Conservation (phyloP, 2,888 invertebrate genomes). For the Brenthis daphne region DNA sequence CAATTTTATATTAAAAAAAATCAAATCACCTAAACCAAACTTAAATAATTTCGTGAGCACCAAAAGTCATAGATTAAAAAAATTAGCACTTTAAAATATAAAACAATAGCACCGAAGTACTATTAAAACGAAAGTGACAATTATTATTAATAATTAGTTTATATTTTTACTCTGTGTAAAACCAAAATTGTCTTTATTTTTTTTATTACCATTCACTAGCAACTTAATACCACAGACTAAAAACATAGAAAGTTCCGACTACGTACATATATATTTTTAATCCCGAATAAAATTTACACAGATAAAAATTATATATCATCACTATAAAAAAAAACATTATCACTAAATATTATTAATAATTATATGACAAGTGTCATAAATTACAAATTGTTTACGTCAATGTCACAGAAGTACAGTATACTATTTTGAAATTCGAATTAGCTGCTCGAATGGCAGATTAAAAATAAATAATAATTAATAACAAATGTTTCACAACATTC, state of each 20-base stretch:
- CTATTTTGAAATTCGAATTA: background rate
- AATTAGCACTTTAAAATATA: constrained; percentile 13
- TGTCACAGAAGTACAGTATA: background rate
- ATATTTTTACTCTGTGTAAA: constrained; percentile 11
- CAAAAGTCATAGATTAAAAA: constrained; percentile 25
- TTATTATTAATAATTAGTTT: background rate
- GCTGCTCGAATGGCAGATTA: background rate
- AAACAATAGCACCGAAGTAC: constrained; percentile 26
- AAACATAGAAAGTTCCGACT: background rate
- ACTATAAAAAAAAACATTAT: background rate
- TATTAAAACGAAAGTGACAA: constrained; percentile 6
- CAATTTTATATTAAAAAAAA: constrained; percentile 2
- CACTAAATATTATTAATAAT: constrained; percentile 4
- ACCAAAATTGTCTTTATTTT: background rate
- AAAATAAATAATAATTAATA: constrained; percentile 14
- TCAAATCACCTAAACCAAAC: constrained; percentile 23
- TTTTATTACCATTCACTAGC: background rate
- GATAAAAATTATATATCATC: background rate
- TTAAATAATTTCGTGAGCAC: constrained; percentile 33
- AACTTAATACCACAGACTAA: constrained; percentile 4
- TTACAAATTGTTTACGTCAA: constrained; percentile 1
- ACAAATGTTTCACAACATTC: constrained; percentile 19
- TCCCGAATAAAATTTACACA: background rate
- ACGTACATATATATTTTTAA: background rate
- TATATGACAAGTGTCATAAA: constrained; percentile 5